Conservation (phyloP, 2,888 invertebrate species). For the Carcina quercana region DNA sequence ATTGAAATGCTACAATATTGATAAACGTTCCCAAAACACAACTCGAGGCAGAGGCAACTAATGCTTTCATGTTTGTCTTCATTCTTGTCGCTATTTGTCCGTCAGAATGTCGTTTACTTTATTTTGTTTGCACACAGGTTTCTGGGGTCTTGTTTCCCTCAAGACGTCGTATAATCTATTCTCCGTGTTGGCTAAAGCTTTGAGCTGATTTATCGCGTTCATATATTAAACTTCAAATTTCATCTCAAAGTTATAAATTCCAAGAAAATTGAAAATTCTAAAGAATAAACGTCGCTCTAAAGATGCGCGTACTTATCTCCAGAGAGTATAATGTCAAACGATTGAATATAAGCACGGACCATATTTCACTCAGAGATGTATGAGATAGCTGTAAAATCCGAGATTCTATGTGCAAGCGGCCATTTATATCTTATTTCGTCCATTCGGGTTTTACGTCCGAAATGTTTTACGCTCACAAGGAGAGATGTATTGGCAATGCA, state of each 20-base stretch:
- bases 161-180: constrained; percentile 28
- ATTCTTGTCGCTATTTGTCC: constrained; percentile 14
- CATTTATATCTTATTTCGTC: constrained; percentile 58
- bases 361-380: constrained; percentile 52
- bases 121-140: constrained; percentile 16
- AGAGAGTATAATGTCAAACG: constrained; percentile 31
- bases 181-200: constrained; percentile 8
- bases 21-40: constrained; percentile 7
- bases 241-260: constrained; percentile 31
- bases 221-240: constrained; percentile 27
- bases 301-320: constrained; percentile 25
- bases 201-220: constrained; percentile 27
- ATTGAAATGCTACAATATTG: constrained; percentile 7
- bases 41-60: constrained; percentile 7
- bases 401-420: constrained; percentile 45
- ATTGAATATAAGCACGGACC: constrained; percentile 43
- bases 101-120: constrained; percentile 14
- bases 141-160: constrained; percentile 21
- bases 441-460: constrained; percentile 49
- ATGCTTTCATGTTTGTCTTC: constrained; percentile 13
- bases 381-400: constrained; percentile 49
- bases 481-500: constrained; percentile 54
- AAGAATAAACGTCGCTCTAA: constrained; percentile 21
- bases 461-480: constrained; percentile 43
- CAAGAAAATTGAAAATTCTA: constrained; percentile 22